Evolutionary conservation across 2,888 invertebrate species (phyloP).

Genomic region (Trileptium ribeirensis): DNA sequence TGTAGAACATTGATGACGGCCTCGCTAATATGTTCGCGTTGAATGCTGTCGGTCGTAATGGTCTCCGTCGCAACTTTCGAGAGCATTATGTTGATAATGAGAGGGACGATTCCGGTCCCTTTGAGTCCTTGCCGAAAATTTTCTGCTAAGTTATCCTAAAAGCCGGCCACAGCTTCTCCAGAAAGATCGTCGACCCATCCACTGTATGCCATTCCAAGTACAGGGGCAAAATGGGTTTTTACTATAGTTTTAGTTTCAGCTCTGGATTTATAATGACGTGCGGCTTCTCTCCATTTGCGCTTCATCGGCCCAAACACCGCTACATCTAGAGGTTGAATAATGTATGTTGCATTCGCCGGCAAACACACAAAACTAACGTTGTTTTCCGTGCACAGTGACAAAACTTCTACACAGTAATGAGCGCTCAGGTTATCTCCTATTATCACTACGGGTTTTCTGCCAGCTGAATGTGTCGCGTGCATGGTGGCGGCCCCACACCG

Average conservation of each 20-base stretch:
- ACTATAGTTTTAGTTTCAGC: not conserved
- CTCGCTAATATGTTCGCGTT: not conserved
- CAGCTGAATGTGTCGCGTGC: not conserved
- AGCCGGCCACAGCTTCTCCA: not conserved
- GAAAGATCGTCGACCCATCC: too few species aligned
- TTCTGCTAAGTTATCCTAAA: not conserved
- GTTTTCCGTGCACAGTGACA: not conserved
- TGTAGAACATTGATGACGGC: too few species aligned
- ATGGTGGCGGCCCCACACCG: not conserved
- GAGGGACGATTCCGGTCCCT: not conserved
- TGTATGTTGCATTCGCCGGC: conserved; percentile 37
- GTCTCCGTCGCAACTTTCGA: not conserved
- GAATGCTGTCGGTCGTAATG: not conserved
- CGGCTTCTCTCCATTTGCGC: too few species aligned
- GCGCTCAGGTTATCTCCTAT: conserved; percentile 1
- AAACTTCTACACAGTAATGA: not conserved
- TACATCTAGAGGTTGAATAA: conserved; percentile 37
- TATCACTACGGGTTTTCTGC: not conserved
- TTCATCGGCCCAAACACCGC: too few species aligned
- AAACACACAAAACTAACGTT: conserved; percentile 17
- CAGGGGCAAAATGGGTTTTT: not conserved
- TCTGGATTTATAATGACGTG: not conserved
- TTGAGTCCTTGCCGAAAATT: not conserved
- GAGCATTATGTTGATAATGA: not conserved
- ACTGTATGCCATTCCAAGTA: not conserved